Percentiles rank a stretch among this genome's conserved stretches.
phyloP scores from a whole-genome alignment of 2,797 vertebrate species.

The Masticophis lateralis region DNA sequence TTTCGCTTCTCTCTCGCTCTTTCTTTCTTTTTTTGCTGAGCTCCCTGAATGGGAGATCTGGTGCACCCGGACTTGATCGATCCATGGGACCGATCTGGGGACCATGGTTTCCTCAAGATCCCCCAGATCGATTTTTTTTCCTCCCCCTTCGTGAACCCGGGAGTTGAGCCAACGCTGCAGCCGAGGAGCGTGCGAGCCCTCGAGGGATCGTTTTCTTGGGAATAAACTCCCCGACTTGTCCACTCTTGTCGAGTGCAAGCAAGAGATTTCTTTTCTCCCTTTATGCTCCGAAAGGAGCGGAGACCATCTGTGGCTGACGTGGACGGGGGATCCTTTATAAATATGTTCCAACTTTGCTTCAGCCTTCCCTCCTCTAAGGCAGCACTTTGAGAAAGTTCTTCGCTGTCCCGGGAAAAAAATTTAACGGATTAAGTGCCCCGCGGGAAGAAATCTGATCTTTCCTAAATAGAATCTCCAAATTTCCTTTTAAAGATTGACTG shows the following conservation, averaged over 20 bases:
- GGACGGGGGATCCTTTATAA: not conserved
- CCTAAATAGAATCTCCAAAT: too few relatives aligned
- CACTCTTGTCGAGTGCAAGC: constrained; percentile 1
- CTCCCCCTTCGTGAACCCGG: not conserved
- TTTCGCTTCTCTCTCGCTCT: not conserved
- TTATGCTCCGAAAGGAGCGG: not conserved
- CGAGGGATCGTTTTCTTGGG: not conserved
- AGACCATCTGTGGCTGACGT: not conserved
- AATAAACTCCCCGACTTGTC: not conserved
- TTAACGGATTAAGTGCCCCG: not conserved
- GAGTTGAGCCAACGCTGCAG: not conserved
- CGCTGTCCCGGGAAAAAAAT: not conserved
- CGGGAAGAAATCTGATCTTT: not conserved
- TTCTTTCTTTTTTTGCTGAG: not conserved
- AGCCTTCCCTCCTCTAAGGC: too few relatives aligned
- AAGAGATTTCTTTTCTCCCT: not conserved
- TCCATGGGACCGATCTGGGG: not conserved
- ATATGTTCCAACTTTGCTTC: not conserved
- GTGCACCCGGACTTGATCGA: not conserved
- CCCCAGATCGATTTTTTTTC: too few relatives aligned
- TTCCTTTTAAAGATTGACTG: not conserved
- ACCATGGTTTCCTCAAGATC: not conserved
- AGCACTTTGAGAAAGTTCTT: not conserved
- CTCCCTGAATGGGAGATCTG: not conserved
- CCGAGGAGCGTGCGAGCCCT: not conserved